Percentiles rank a stretch among this genome's conserved stretches.
These are phyloP conservation scores for Villa cingulata DNA, from an alignment of 2,888 invertebrate species.

Conservation along the genomic window DNA sequence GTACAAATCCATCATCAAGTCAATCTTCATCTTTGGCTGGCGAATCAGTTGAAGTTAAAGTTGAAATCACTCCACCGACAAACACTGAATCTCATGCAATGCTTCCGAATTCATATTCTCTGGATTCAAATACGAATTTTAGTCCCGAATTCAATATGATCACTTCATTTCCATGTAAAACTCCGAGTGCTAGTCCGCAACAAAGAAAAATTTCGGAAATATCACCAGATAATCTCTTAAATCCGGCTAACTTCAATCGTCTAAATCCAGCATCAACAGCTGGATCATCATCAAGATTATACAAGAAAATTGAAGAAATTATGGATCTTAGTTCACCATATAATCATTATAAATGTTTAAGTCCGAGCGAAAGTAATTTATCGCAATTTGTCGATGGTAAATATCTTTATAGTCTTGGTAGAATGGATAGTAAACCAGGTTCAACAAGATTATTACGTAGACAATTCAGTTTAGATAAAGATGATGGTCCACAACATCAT, in stretches of 20 bases:
- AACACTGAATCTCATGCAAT: slow-evolving; percentile 20
- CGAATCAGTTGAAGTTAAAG: slow-evolving; percentile 35
- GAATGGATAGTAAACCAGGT: slow-evolving; percentile 32
- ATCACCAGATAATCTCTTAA: slow-evolving; percentile 29
- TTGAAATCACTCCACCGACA: slow-evolving; percentile 35
- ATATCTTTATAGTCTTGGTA: slow-evolving; percentile 23
- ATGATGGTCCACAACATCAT: slow-evolving; percentile 40
- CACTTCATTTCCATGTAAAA: slow-evolving; percentile 10
- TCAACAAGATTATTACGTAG: slow-evolving; percentile 43
- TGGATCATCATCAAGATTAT: slow-evolving; percentile 32
- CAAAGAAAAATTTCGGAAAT: slow-evolving; percentile 32
- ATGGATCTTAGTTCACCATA: slow-evolving; percentile 58
- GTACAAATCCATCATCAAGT: slow-evolving; percentile 35
- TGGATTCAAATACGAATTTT: slow-evolving; percentile 34
- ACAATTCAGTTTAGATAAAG: slow-evolving; percentile 56
- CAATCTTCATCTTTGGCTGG: slow-evolving; percentile 35
- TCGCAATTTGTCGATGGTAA: slow-evolving; percentile 33
- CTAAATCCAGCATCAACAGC: slow-evolving; percentile 24
- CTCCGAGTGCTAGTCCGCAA: slow-evolving; percentile 14
- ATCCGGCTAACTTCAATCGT: slow-evolving; percentile 32
- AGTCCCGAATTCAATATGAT: slow-evolving; percentile 22
- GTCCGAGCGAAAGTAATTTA: slow-evolving; percentile 45
- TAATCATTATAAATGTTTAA: slow-evolving; percentile 58
- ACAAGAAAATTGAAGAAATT: slow-evolving; percentile 36
- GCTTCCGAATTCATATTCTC: slow-evolving; percentile 31